A percentile compares a stretch with the other conserved stretches of the same genome.
Conservation (phyloP, 2,113 vertebrate genomes). For the Datnioides undecimradiatus region DNA sequence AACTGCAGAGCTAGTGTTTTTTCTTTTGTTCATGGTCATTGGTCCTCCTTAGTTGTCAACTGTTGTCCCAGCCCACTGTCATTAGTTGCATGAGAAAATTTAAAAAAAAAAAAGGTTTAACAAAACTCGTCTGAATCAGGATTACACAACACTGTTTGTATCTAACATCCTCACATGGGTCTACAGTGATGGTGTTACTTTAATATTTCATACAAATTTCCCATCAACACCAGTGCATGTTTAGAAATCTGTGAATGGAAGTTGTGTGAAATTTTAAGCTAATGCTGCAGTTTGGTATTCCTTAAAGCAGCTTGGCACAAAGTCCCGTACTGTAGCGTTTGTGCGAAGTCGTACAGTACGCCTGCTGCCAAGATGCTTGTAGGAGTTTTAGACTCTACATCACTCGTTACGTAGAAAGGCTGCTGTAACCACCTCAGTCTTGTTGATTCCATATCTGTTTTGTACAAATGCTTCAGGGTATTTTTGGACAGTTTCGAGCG, state of each 20-base stretch:
- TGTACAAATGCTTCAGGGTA: conserved; percentile 55
- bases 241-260: background rate
- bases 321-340: conserved; percentile 7
- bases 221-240: conserved; percentile 8
- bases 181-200: background rate
- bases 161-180: conserved; percentile 23
- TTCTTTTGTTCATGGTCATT: background rate
- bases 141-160: background rate
- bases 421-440: conserved; percentile 12
- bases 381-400: conserved; percentile 16
- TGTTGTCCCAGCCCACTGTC: conserved; percentile 3
- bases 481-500: conserved; percentile 31
- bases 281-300: background rate
- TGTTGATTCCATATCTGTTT: conserved; percentile 46
- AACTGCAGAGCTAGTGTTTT: conserved; percentile 14
- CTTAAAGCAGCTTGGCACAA: conserved; percentile 22
- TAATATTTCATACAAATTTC: conserved; percentile 20
- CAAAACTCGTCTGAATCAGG: conserved; percentile 11
- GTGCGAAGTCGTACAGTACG: background rate
- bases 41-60: background rate
- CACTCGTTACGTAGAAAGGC: conserved; percentile 8
- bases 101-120: background rate
- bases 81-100: conserved; percentile 32
- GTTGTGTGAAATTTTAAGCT: background rate
- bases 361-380: background rate